Percentiles rank a stretch among this genome's conserved stretches.
Conservation (phyloP, 2,888 invertebrate species). For the Limnephilus auricula region DNA sequence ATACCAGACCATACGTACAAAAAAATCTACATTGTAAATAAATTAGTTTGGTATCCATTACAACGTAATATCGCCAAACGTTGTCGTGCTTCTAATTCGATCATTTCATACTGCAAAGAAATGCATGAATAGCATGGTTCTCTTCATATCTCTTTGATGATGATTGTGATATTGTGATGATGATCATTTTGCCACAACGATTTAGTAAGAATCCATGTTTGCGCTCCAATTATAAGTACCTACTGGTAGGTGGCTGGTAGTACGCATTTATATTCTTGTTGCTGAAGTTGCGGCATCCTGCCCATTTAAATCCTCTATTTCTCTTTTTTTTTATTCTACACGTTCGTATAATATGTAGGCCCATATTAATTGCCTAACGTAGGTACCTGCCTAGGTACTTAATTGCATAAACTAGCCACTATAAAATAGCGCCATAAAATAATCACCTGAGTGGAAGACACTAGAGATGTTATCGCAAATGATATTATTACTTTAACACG, state of each 20-base stretch:
- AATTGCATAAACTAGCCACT: not conserved
- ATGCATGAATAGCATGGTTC: not conserved
- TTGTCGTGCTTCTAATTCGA: not conserved
- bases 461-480: constrained; percentile 1
- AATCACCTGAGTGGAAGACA: not conserved
- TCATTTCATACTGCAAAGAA: not conserved
- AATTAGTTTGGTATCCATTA: too few species aligned
- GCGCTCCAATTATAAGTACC: too few species aligned
- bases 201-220: not conserved
- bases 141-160: not conserved
- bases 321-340: not conserved
- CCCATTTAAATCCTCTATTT: not conserved
- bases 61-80: not conserved
- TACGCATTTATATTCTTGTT: not conserved
- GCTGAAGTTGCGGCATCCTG: not conserved
- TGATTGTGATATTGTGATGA: too few species aligned
- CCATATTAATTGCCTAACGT: not conserved
- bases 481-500: not conserved
- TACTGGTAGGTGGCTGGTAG: not conserved
- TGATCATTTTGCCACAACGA: not conserved
- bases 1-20: too few species aligned
- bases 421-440: not conserved
- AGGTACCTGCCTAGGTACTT: not conserved
- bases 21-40: too few species aligned
- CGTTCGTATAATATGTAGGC: not conserved